Base-by-base conservation (phyloP, 2,797 vertebrate species). In the Ciconia nigra region DNA sequence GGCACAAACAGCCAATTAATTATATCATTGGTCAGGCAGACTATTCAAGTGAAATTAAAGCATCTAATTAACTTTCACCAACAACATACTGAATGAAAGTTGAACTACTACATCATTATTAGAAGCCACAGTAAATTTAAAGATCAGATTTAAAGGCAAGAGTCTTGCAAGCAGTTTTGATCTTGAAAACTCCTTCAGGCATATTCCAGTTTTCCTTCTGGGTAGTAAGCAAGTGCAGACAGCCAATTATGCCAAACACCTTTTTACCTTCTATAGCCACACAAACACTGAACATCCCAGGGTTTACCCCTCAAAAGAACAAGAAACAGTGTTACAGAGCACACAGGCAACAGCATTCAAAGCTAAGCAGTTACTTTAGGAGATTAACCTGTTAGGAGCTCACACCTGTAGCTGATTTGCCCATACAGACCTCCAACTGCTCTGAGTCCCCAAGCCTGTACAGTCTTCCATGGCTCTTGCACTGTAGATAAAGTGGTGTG, bases 11-110 rank as follows among this genome's bases (percentile, higher is more conserved):
- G 55, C 49, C 82, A 94, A 39, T 89, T 94, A 93, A 90, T 93
- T 87, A 39, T 33, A 89, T 57, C 74, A 83, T 49, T 93, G 89
- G 89, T 85, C 78, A 92, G 59, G 57, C 52, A 92, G 63, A 46
- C n/a, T 85, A 91, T 71, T 96, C 63, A 89, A 95, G 59, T 59
- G 78, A 61, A 89, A 94, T 93, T 92, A 93, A 94, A 87, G 41
- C 41, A 89, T 92, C 87, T 93, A 93, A 93, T 89, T 82, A 85
- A 83, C 87, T 89, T 93, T 67, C 74, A 90, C 71, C 82, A 91
- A 80, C 78, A 94, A 61, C 41, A 87, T 39, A 49, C 62, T 67
- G 67, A 92, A 73, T 63, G 28, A 65, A 92, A 80, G 74, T 16
- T 93, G 47, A 92, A 89, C 33, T 69, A 58, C 86, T 44, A 55